Conservation (phyloP, 92 coral and sea anemone species). For the Nematostella vectensis region DNA sequence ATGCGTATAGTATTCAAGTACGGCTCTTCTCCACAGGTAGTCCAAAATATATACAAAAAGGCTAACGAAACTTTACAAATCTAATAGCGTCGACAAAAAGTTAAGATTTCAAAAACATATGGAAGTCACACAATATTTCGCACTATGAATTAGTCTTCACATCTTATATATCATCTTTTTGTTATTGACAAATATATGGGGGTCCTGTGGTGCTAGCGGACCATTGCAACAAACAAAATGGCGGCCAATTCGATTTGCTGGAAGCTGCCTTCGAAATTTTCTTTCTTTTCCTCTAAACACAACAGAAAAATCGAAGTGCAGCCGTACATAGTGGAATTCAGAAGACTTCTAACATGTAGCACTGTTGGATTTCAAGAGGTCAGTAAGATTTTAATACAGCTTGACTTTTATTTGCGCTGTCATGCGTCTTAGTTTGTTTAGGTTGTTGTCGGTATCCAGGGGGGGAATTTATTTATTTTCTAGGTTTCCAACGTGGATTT, state of each 20-base stretch:
- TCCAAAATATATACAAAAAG: no score
- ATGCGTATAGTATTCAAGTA: no score
- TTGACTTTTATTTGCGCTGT: background rate
- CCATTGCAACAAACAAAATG: constrained; percentile 58
- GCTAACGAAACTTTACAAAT: no score
- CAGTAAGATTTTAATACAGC: background rate
- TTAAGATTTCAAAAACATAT: no score
- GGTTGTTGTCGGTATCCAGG: constrained; percentile 26
- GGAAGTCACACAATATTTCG: no score
- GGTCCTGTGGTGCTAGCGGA: constrained; percentile 28
- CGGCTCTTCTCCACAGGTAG: no score
- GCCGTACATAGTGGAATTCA: constrained; percentile 59
- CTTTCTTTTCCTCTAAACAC: constrained; percentile 49
- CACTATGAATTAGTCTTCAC: no score
- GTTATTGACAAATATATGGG: no score
- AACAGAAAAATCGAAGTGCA: constrained; percentile 49
- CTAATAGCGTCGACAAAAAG: no score
- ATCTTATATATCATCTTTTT: no score
- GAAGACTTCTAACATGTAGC: constrained; percentile 54
- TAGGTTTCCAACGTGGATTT: constrained; percentile 67
- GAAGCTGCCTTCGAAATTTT: constrained; percentile 61
- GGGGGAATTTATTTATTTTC: background rate
- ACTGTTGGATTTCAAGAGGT: constrained; percentile 60
- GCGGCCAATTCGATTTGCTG: constrained; percentile 94
- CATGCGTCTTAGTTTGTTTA: constrained; percentile 2